Percentiles rank a stretch among this genome's conserved stretches.
Evolutionary conservation across 2,888 invertebrate genomes (phyloP).

Genomic region (Serripes groenlandicus): DNA sequence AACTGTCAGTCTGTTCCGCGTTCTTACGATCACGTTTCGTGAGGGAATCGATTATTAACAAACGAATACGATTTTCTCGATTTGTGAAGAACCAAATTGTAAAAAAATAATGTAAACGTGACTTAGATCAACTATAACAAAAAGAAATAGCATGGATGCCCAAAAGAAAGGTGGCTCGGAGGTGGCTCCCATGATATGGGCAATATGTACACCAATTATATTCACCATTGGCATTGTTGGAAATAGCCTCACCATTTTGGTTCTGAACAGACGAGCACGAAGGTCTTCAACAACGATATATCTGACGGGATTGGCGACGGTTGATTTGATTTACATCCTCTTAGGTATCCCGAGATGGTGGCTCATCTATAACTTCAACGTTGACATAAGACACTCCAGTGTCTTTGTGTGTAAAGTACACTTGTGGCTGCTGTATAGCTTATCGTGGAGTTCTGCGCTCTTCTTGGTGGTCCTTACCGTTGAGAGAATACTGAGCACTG

Average conservation of each 20-base stretch:
- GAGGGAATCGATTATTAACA: too few relatives aligned
- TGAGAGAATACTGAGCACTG: conserved; percentile 13
- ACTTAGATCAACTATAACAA: too few relatives aligned
- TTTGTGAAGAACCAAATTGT: too few relatives aligned
- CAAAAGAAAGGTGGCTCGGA: conserved; percentile 4
- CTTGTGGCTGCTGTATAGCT: neutral
- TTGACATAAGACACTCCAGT: neutral
- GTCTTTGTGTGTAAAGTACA: conserved; percentile 8
- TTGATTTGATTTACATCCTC: neutral
- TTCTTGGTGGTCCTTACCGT: neutral
- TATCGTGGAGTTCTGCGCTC: neutral
- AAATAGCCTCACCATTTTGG: conserved; percentile 6
- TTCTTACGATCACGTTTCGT: too few relatives aligned
- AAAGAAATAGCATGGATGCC: conserved; percentile 9
- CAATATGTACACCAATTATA: conserved; percentile 17
- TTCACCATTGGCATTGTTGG: conserved; percentile 12
- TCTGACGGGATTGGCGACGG: conserved; percentile 1
- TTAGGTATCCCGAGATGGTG: conserved; percentile 20
- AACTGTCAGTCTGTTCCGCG: too few relatives aligned
- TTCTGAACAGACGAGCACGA: neutral
- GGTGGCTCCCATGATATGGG: conserved; percentile 26
- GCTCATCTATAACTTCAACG: conserved; percentile 12
- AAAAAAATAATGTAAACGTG: too few relatives aligned
- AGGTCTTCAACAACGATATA: conserved; percentile 16
- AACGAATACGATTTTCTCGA: too few relatives aligned